phyloP scores from a whole-genome alignment of 2,888 invertebrate genomes.

The Ormyrus thymus region DNA sequence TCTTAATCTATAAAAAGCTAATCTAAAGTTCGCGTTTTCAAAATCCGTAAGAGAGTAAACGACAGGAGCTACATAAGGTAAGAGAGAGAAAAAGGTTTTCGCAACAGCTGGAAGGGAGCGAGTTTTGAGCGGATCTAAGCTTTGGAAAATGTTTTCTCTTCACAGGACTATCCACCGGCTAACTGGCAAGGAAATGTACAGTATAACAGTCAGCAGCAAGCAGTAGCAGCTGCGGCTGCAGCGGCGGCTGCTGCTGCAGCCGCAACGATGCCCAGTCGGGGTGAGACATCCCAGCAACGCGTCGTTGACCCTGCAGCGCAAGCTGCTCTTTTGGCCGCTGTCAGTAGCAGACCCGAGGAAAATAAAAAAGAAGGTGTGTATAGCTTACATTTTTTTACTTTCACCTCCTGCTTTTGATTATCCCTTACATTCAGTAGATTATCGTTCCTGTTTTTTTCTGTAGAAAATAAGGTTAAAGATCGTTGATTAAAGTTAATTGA shows the following conservation, averaged over 20 bases:
- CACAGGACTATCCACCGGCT: conserved; percentile 71
- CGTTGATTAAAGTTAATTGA: no score
- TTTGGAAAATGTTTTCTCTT: conserved; percentile 56
- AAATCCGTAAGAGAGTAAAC: background rate
- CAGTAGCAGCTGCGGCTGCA: conserved; percentile 58
- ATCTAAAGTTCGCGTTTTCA: background rate
- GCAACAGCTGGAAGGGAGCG: background rate
- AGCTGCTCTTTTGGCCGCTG: conserved; percentile 61
- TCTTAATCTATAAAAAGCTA: background rate
- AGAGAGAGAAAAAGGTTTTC: conserved; percentile 36
- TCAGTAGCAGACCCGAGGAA: conserved; percentile 69
- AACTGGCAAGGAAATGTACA: conserved; percentile 71
- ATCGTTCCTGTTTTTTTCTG: no score
- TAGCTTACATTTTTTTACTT: conserved; percentile 2
- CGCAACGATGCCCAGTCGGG: conserved; percentile 34
- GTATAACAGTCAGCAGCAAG: conserved; percentile 68
- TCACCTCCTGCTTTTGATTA: conserved; percentile 4
- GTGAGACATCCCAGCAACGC: conserved; percentile 16
- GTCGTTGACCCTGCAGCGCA: conserved; percentile 60
- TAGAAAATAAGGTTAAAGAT: no score
- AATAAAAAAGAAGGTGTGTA: conserved; percentile 73
- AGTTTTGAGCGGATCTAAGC: conserved; percentile 22
- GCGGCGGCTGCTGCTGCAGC: conserved; percentile 47
- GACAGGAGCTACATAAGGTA: conserved; percentile 34
- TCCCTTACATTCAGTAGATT: conserved; percentile 9